Conservation (phyloP, 2,113 vertebrate genomes). For the Probosciger aterrimus region DNA sequence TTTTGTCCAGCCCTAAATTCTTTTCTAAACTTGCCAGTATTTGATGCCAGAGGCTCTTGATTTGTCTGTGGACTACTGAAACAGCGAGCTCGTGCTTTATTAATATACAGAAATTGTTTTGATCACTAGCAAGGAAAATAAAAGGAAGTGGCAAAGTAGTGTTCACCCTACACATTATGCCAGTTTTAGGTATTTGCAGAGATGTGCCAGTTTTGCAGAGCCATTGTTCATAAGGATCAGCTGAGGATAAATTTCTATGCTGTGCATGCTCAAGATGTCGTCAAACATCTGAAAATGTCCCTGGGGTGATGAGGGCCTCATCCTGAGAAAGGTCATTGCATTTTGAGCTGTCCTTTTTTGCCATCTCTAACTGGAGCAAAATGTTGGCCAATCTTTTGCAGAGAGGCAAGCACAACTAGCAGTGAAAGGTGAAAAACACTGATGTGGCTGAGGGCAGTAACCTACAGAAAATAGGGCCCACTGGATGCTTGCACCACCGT, state of each 20-base stretch:
- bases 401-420: not conserved
- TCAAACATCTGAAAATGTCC: not conserved
- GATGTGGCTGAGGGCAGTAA: not conserved
- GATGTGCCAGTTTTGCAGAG: not conserved
- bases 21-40: not conserved
- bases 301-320: not conserved
- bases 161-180: not conserved
- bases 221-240: not conserved
- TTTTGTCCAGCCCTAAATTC: rapidly evolving
- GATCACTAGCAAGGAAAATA: not conserved
- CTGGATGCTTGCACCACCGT: not conserved
- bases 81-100: not conserved
- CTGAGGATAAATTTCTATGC: not conserved
- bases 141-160: not conserved
- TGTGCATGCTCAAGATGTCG: not conserved
- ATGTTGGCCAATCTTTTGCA: not conserved
- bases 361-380: not conserved
- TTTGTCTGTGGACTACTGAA: not conserved
- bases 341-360: not conserved
- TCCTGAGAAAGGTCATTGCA: not conserved
- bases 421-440: not conserved
- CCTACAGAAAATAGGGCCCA: not conserved
- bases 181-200: not conserved
- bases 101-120: not conserved
- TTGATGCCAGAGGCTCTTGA: not conserved